Evolutionary conservation across 2,888 invertebrate genomes (phyloP).

Genomic region (Dione vanillae): DNA sequence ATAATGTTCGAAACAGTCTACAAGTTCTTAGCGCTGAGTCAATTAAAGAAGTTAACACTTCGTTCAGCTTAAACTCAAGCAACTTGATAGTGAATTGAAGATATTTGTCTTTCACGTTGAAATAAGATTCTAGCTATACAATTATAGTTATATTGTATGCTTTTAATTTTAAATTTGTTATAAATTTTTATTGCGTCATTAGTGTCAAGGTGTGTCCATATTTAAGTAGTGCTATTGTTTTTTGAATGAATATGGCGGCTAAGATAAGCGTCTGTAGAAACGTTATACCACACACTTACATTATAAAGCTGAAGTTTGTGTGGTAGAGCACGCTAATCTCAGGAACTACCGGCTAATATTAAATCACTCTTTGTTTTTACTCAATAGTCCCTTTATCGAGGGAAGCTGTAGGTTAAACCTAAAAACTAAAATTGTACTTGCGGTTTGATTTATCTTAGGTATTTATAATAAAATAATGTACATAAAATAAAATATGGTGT

Average conservation of each 20-base stretch:
- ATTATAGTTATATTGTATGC: slow-evolving; percentile 12
- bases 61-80: slow-evolving; percentile 42
- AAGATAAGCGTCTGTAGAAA: no score
- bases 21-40: slow-evolving; percentile 46
- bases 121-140: slow-evolving; percentile 31
- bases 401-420: no score
- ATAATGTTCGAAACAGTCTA: slow-evolving; percentile 50
- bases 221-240: not conserved
- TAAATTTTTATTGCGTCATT: slow-evolving; percentile 10
- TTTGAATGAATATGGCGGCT: no score
- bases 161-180: not conserved
- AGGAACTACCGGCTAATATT: no score
- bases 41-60: slow-evolving; percentile 45
- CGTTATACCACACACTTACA: no score
- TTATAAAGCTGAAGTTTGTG: no score
- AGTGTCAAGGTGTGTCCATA: not conserved
- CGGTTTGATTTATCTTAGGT: no score
- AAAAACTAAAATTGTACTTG: no score
- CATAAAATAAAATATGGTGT: not conserved
- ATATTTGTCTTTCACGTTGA: slow-evolving; percentile 27
- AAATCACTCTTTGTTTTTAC: no score
- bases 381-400: no score
- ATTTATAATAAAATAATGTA: not conserved
- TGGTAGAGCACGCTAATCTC: no score
- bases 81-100: slow-evolving; percentile 29